Evolutionary conservation across 2,888 invertebrate species (phyloP).

Genomic region (Lithodes maja): DNA sequence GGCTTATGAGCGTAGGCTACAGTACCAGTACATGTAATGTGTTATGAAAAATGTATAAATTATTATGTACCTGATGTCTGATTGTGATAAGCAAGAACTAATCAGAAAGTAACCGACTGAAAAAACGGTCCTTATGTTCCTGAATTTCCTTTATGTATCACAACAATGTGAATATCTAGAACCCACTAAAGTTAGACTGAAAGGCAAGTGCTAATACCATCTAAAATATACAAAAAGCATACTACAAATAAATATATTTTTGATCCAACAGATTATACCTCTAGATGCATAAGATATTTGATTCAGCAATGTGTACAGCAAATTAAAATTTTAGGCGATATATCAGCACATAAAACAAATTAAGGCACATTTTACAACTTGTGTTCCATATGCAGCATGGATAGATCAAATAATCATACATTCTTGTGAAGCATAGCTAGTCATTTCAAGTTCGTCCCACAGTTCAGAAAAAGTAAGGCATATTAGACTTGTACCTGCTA

Average conservation of each 20-base stretch:
- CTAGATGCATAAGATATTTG: not conserved
- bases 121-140: not conserved
- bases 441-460: not conserved
- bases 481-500: constrained; percentile 1
- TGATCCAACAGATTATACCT: no score
- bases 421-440: not conserved
- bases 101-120: no score
- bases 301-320: not conserved
- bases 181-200: no score
- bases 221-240: no score
- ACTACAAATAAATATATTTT: no score
- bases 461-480: not conserved
- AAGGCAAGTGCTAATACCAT: no score
- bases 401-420: not conserved
- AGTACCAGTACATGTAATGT: no score
- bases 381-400: not conserved
- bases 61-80: no score
- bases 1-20: no score
- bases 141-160: not conserved
- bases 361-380: not conserved
- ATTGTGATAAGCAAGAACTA: no score
- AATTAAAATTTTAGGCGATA: not conserved
- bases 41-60: no score
- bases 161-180: not conserved
- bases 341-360: not conserved